phyloP scores from a whole-genome alignment of 2,113 vertebrate species.

The Catharus minimus region DNA sequence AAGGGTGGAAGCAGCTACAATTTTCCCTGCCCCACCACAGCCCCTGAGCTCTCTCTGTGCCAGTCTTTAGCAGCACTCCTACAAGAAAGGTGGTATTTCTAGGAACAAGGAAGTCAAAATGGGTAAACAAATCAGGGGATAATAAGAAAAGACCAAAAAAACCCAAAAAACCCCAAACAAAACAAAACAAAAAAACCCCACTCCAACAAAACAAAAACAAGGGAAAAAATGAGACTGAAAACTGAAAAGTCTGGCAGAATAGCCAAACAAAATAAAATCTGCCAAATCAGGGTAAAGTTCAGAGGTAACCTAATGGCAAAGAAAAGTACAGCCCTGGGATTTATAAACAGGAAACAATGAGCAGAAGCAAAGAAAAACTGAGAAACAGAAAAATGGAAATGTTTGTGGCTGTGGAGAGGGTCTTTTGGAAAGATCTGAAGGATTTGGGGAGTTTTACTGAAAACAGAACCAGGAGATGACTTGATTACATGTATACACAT shows the following conservation, averaged over 20 bases:
- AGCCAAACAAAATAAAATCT: not conserved
- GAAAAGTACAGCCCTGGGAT: not conserved
- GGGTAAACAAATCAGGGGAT: not conserved
- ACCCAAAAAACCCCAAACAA: no score
- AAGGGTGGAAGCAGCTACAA: not conserved
- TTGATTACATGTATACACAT: not conserved
- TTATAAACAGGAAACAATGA: conserved; percentile 24
- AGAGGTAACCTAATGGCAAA: not conserved
- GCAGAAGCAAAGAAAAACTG: not conserved
- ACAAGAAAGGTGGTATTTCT: not conserved
- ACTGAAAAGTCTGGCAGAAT: not conserved
- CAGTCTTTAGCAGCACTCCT: not conserved
- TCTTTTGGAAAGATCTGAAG: not conserved
- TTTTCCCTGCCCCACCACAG: not conserved
- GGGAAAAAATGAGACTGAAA: not conserved
- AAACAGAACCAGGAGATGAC: not conserved
- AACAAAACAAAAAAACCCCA: not conserved
- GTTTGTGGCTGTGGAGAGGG: rapidly evolving
- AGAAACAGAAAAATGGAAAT: not conserved
- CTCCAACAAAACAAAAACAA: no score
- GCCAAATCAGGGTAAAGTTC: not conserved
- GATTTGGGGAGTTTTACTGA: not conserved
- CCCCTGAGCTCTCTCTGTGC: not conserved
- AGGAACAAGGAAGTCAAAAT: not conserved
- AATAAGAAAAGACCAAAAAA: rapidly evolving